A percentile compares a stretch with the other conserved stretches of the same genome.
Conservation (phyloP, 64 coral and sea anemone species). For the Pocillopora damicornis region DNA sequence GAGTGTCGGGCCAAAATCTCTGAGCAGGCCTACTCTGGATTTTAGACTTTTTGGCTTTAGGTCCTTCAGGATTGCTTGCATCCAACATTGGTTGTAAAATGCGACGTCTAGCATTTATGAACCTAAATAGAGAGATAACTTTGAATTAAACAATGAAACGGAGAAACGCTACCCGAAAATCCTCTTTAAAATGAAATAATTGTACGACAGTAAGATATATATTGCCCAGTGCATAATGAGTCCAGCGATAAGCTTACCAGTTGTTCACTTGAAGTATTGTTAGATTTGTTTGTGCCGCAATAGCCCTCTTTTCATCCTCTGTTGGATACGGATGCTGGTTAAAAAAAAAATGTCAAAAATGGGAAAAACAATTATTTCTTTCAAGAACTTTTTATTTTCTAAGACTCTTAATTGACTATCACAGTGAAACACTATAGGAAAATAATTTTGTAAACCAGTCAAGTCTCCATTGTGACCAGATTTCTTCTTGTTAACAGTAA, state of each 20-base stretch:
- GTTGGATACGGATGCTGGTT: conserved; percentile 96
- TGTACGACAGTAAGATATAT: not conserved
- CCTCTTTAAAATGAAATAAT: not conserved
- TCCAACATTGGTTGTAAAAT: conserved; percentile 94
- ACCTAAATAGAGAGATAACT: conserved; percentile 34
- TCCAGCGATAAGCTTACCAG: conserved; percentile 55
- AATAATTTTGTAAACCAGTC: too few species aligned
- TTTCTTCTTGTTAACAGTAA: too few species aligned
- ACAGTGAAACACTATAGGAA: too few species aligned
- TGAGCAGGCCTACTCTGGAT: conserved; percentile 90
- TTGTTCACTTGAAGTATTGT: conserved; percentile 98
- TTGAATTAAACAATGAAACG: not conserved
- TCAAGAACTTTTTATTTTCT: too few species aligned
- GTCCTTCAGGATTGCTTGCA: conserved; percentile 86
- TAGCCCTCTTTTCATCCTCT: conserved; percentile 95
- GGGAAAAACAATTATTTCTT: too few species aligned
- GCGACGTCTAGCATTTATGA: conserved; percentile 88
- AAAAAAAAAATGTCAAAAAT: not conserved
- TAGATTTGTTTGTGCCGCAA: conserved; percentile 86
- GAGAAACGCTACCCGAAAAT: too few species aligned
- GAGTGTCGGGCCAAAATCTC: conserved; percentile 87
- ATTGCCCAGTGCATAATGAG: not conserved
- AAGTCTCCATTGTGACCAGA: too few species aligned
- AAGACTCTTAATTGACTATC: too few species aligned
- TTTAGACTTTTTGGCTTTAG: conserved; percentile 89